Percentiles rank a stretch among this genome's conserved stretches.
phyloP scores from a whole-genome alignment of 2,113 vertebrate species.

The Trichechus manatus region DNA sequence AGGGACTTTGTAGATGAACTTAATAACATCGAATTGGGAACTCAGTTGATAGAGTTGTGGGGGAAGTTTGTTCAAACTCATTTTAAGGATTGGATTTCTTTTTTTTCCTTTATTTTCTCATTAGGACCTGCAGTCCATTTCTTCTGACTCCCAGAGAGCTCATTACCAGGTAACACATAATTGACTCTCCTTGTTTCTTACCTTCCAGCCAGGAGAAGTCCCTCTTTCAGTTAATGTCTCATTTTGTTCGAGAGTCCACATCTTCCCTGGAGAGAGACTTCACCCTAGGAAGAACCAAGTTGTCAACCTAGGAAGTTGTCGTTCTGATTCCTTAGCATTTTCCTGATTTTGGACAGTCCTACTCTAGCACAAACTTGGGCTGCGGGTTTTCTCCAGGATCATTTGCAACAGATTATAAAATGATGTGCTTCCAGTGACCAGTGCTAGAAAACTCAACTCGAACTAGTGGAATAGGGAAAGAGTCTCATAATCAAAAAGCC shows the following conservation, averaged over 20 bases:
- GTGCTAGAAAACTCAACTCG: neutral
- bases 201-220: neutral
- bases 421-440: neutral
- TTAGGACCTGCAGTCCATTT: slow-evolving; percentile 89
- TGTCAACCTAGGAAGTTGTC: neutral
- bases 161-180: slow-evolving; percentile 95
- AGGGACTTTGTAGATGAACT: neutral
- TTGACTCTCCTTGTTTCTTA: slow-evolving; percentile 63
- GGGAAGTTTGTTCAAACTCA: slow-evolving; percentile 43
- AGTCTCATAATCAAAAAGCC: neutral
- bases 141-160: slow-evolving; percentile 92
- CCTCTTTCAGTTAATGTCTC: neutral
- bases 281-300: neutral
- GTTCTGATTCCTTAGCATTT: slow-evolving; percentile 14
- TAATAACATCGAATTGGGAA: neutral
- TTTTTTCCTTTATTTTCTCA: slow-evolving; percentile 61
- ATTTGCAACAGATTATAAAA: slow-evolving; percentile 35
- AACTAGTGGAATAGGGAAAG: neutral
- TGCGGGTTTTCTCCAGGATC: neutral
- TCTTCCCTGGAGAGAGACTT: neutral
- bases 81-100: slow-evolving; percentile 31
- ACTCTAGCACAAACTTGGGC: neutral
- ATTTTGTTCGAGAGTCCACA: neutral
- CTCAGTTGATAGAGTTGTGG: neutral
- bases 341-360: neutral